Evolutionary conservation across 2,888 invertebrate species (phyloP), one percentile per base, ranked within the genome.

Genomic region (Itoplectis maculator): DNA sequence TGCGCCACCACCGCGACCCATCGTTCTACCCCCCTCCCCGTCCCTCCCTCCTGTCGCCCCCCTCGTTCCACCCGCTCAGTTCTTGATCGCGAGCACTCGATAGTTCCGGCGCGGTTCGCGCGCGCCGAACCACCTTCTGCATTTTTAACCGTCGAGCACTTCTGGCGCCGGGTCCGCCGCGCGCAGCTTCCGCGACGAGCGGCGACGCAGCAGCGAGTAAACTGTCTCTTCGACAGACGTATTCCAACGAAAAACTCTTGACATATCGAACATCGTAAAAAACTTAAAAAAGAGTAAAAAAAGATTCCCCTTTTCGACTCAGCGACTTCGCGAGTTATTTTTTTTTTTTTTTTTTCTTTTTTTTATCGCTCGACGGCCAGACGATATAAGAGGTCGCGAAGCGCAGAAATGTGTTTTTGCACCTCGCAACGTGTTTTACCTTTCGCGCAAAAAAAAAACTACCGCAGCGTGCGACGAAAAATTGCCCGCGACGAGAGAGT

Each of bases 41-140:
- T 15, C 54, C 0, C 54, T 13, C 18, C 3, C 20, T 13, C n/a
- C n/a, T n/a, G n/a, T 37, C 18, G 7, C 9, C 35, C 35, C 35
- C 20, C 18, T 20, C 23, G 8, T 37, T 35, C 35, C 7, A n/a
- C 59, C 35, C 13, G 4, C 4, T 49, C 29, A n/a, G 15, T 40
- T 63, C 15, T 15, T 49, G 66, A 66, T 66, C 47, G 18, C 15
- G 63, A 63, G 40, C 37, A 40, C 47, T 66, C 66, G 66, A 70
- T 56, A 56, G 42, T 70, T 70, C 15, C 69, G 56, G 37, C 35
- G 37, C 47, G 18, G 51, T n/a, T 70, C 20, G 20, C 54, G 29
- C 29, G 20, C 54, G n/a, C n/a, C n/a, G 40, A 70, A 70, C 37
- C n/a, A 51, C 40, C n/a, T 70, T 70, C 56, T 45, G 56, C 54